These are phyloP conservation scores for Gastracanthus pulcherrimus DNA, from an alignment of 2,888 invertebrate species.

Conservation along the genomic window DNA sequence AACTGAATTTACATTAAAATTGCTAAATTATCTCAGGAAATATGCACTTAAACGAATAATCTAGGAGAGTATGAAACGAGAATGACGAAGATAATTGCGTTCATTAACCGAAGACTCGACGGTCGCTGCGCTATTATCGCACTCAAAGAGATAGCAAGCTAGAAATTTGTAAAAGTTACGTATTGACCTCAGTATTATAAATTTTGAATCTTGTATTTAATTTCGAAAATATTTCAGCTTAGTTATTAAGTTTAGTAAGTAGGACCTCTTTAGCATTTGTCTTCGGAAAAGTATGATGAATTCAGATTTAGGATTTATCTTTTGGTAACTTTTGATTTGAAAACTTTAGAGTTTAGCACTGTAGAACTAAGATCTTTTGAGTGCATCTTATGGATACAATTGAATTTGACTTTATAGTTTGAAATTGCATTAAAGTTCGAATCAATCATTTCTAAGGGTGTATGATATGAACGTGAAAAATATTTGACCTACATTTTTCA, in stretches of 20 bases:
- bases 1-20: conserved; percentile 40
- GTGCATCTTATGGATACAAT: conserved; percentile 19
- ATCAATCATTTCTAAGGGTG: background rate
- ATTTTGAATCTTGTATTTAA: background rate
- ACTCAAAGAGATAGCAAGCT: background rate
- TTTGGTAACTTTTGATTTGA: conserved; percentile 23
- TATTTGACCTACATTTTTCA: background rate
- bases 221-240: background rate
- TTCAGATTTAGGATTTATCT: background rate
- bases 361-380: background rate
- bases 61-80: background rate
- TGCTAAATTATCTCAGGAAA: conserved; percentile 36
- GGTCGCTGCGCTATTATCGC: background rate
- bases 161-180: background rate
- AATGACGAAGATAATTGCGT: conserved; percentile 14
- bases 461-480: background rate
- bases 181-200: background rate
- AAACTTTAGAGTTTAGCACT: conserved; percentile 2
- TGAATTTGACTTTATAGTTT: conserved; percentile 14
- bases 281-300: no score
- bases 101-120: conserved; percentile 11
- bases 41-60: conserved; percentile 12
- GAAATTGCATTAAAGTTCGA: conserved; percentile 4
- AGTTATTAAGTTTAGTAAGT: no score
- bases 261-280: no score